A percentile compares a stretch with the other conserved stretches of the same genome.
Conservation (phyloP, 2,113 vertebrate species). For the Osmerus eperlanus region DNA sequence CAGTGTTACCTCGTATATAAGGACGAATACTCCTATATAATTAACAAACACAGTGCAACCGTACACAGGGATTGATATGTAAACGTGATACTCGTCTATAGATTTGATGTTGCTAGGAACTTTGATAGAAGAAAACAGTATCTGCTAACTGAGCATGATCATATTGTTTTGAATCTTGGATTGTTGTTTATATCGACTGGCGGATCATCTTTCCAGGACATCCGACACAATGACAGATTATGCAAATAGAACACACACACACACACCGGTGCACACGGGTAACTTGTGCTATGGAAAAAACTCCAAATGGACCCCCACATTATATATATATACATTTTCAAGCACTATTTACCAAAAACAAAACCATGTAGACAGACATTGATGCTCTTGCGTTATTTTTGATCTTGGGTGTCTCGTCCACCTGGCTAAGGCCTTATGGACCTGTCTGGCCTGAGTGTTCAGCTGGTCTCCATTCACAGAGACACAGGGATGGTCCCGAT, state of each 20-base stretch:
- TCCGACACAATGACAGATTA: no score
- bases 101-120: slow-evolving; percentile 18
- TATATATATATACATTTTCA: background rate
- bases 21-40: background rate
- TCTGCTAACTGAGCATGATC: slow-evolving; percentile 17
- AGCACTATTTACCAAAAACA: background rate
- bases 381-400: background rate
- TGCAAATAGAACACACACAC: no score
- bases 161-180: background rate
- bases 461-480: background rate
- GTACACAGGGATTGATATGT: slow-evolving; percentile 35
- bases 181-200: background rate
- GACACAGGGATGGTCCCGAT: background rate
- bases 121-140: slow-evolving; percentile 1
- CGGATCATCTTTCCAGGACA: no score
- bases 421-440: background rate
- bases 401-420: background rate
- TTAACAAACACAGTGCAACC: slow-evolving; percentile 15
- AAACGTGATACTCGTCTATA: slow-evolving; percentile 25
- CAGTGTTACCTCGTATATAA: slow-evolving; percentile 7
- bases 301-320: background rate
- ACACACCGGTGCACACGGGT: no score
- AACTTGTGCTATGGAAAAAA: background rate
- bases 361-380: background rate
- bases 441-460: background rate